Conservation (phyloP, 2,888 invertebrate species). For the Gandaritis pyraliata region DNA sequence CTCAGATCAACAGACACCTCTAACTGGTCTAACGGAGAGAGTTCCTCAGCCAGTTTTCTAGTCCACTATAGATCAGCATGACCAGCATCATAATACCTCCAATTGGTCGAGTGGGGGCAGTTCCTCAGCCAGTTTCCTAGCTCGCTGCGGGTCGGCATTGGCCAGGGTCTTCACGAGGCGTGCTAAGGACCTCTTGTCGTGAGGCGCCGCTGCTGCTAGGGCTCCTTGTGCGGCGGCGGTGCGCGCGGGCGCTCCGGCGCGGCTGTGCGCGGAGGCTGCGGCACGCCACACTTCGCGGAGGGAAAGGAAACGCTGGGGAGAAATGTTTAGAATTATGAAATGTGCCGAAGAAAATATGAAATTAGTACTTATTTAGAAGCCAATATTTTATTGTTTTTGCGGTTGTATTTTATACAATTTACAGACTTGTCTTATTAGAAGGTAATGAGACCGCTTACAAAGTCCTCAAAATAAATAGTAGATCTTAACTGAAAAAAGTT, state of each 20-base stretch:
- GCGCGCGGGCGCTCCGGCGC: slow-evolving; percentile 90
- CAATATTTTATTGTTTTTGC: no score
- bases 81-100: slow-evolving; percentile 92
- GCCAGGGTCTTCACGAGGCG: slow-evolving; percentile 96
- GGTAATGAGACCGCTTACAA: no score
- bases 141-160: slow-evolving; percentile 91
- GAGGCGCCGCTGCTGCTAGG: slow-evolving; percentile 87
- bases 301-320: slow-evolving; percentile 65
- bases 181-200: slow-evolving; percentile 91
- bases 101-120: slow-evolving; percentile 66
- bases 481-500: no score
- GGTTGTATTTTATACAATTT: no score
- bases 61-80: slow-evolving; percentile 91
- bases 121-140: slow-evolving; percentile 84
- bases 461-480: no score
- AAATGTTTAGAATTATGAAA: no score
- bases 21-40: slow-evolving; percentile 65
- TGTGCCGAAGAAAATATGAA: neutral
- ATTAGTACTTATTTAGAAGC: neutral
- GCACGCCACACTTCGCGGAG: slow-evolving; percentile 93
- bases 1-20: no score
- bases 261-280: slow-evolving; percentile 92
- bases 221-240: slow-evolving; percentile 92
- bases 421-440: no score
- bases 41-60: slow-evolving; percentile 79